Percentiles rank a stretch among this genome's conserved stretches.
These are phyloP conservation scores for Zoanthus sansibaricus DNA, from an alignment of 92 coral and sea anemone genomes.

Conservation along the genomic window DNA sequence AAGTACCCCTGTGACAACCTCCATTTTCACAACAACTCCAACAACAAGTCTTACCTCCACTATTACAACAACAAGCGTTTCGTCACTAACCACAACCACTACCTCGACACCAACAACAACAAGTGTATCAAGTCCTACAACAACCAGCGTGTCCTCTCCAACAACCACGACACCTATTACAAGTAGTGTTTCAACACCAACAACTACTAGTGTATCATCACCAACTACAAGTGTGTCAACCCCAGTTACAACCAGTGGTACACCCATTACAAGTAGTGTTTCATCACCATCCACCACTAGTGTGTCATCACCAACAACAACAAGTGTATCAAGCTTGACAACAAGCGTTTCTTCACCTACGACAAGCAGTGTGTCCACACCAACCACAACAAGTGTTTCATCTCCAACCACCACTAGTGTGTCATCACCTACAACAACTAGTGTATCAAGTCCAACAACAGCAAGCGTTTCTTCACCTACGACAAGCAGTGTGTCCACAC, in stretches of 20 bases:
- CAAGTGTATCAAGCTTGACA: neutral
- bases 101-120: neutral
- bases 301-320: conserved; percentile 28
- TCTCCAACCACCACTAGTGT: neutral
- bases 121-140: neutral
- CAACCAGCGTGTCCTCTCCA: neutral
- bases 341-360: neutral
- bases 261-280: neutral
- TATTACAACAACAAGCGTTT: neutral
- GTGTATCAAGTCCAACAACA: neutral
- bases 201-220: neutral
- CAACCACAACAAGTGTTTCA: neutral
- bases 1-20: conserved; percentile 20
- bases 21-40: conserved; percentile 16
- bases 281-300: neutral
- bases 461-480: neutral
- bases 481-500: conserved; percentile 7
- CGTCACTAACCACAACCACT: neutral
- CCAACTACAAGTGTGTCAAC: conserved; percentile 17
- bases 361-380: neutral
- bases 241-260: conserved; percentile 7
- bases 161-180: conserved; percentile 39
- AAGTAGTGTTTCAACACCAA: conserved; percentile 13
- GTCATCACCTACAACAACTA: neutral
- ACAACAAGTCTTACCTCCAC: conserved; percentile 5